Evolutionary conservation across 1,140 invertebrate genomes (phyloP), one percentile per base, ranked within the genome.

Genomic region (Parasteatoda tepidariorum): DNA sequence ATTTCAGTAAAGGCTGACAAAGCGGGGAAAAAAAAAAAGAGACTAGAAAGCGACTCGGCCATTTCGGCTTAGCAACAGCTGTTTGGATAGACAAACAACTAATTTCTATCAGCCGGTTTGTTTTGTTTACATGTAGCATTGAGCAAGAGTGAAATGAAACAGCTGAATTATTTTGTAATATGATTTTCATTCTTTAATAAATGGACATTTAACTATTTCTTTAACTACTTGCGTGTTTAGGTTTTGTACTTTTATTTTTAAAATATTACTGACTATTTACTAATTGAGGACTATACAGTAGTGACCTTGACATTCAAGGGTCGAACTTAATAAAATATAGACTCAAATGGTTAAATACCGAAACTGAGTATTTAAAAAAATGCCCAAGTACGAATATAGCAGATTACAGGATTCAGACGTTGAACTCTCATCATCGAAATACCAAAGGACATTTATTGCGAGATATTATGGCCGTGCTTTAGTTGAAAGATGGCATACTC

Each of bases 401-500:
- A 59, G 67, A 28, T 26, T 82, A 15, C 78, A 82, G 48, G 78
- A 82, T 62, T 82, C 78, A 7, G 78, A 82, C 71, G 66, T 82
- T 11, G 78, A 82, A 41, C 28, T 61, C 18, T 82, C 81, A 7
- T 82, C 81, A 15, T 64, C 81, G 15, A 83, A 83, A n/a, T 83
- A 83, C 30, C 81, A 83, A 30, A 73, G 70, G 66, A 83, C 81
- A 11, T 83, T 83, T 34, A 83, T 83, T 31, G 68, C 81, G 13
- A 41, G 70, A 55, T 83, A 83, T 74, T 83, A 83, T 26, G 81
- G 81, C 11, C 68, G 81, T 30, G 70, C 81, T 74, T 31, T 83
- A n/a, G 81, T 83, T 2, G 81, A 83, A 83, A 57, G 81, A 83
- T 83, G 81, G 81, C 81, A 83, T 67, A 83, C 81, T 24, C 81